Evolutionary conservation across 2,888 invertebrate genomes (phyloP).

Genomic region (Athetis lepigone): DNA sequence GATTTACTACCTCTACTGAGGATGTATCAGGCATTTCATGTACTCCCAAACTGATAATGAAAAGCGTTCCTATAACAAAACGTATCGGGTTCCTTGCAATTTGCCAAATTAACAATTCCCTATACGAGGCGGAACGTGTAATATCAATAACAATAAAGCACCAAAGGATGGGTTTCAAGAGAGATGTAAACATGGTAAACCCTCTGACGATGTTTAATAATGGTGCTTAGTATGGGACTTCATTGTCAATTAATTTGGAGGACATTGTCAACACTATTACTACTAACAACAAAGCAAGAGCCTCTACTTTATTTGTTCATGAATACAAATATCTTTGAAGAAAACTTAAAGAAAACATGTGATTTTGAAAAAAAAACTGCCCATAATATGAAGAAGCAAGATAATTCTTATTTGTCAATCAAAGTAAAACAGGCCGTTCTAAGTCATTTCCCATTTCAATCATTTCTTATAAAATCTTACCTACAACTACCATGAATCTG

Average conservation of each 20-base stretch:
- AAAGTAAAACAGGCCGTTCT: no score
- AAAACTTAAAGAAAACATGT: no score
- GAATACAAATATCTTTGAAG: no score
- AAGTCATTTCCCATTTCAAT: no score
- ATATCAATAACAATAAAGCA: constrained; percentile 66
- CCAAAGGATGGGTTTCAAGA: constrained; percentile 23
- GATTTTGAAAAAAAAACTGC: no score
- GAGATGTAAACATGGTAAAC: constrained; percentile 37
- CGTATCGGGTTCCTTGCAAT: constrained; percentile 56
- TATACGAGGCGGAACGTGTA: constrained; percentile 47
- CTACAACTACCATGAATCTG: no score
- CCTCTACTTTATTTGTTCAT: not conserved
- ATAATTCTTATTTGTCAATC: no score
- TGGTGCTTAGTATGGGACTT: constrained; percentile 18
- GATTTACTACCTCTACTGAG: constrained; percentile 45
- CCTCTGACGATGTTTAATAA: constrained; percentile 39
- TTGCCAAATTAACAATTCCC: constrained; percentile 64
- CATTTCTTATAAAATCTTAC: no score
- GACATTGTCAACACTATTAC: constrained; percentile 23
- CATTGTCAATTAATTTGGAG: constrained; percentile 31
- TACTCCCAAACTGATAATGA: constrained; percentile 37
- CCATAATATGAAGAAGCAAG: no score
- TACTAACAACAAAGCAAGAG: constrained; percentile 9
- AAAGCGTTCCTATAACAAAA: constrained; percentile 38
- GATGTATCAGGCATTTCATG: constrained; percentile 38